These are phyloP conservation scores for Lepus europaeus DNA, from an alignment of 2,113 vertebrate species.

Conservation along the genomic window DNA sequence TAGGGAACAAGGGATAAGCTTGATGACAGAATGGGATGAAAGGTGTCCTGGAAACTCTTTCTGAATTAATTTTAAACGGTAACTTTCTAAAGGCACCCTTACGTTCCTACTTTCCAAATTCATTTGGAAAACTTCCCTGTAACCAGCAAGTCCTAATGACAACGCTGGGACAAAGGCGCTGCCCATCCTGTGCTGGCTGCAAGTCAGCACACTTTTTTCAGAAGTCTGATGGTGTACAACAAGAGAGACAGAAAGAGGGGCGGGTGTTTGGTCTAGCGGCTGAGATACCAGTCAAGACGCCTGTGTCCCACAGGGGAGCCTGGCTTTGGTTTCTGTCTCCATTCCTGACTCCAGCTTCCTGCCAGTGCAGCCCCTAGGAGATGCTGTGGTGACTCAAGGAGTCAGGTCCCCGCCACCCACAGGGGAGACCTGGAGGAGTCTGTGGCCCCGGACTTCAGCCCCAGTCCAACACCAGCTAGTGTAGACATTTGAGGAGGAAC, in stretches of 20 bases:
- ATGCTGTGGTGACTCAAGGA: too few relatives aligned
- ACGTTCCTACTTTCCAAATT: neutral
- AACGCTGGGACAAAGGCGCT: neutral
- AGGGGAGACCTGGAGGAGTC: too few relatives aligned
- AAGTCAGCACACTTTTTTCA: neutral
- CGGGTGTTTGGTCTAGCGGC: too few relatives aligned
- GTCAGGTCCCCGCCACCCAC: too few relatives aligned
- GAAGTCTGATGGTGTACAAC: neutral
- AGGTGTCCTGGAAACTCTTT: slow-evolving; percentile 47
- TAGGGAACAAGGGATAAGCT: slow-evolving; percentile 43
- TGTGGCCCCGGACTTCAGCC: too few relatives aligned
- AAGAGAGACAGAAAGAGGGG: neutral
- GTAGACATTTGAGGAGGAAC: too few relatives aligned
- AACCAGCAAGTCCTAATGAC: neutral
- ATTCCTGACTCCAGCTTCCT: too few relatives aligned
- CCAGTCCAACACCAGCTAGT: too few relatives aligned
- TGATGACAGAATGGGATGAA: slow-evolving; percentile 58
- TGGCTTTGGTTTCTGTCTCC: too few relatives aligned
- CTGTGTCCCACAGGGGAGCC: too few relatives aligned
- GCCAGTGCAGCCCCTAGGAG: too few relatives aligned
- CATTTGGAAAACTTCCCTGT: neutral
- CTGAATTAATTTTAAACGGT: slow-evolving; percentile 49
- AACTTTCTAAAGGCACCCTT: slow-evolving; percentile 46
- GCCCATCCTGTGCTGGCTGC: neutral
- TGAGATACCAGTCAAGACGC: too few relatives aligned